phyloP scores from a whole-genome alignment of 2,113 vertebrate species.

The Monopterus albus region DNA sequence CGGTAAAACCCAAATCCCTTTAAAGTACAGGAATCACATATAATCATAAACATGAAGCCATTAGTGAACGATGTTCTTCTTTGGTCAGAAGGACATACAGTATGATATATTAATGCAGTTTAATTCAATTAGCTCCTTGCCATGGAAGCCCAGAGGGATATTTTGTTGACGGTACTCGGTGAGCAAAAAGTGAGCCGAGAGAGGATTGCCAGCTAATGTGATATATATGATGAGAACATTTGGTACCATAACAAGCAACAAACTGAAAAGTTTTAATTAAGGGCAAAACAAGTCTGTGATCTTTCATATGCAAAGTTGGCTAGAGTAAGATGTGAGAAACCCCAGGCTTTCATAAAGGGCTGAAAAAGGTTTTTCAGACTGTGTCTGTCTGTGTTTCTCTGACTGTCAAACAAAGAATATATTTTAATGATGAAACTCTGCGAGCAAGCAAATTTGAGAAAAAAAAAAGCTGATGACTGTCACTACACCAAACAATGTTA shows the following conservation, averaged over 20 bases:
- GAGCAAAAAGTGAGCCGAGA: conserved; percentile 35
- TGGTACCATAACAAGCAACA: conserved; percentile 67
- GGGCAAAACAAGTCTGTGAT: conserved; percentile 56
- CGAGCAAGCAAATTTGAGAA: conserved; percentile 22
- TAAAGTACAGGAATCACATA: conserved; percentile 68
- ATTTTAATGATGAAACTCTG: conserved; percentile 34
- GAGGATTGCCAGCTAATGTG: conserved; percentile 59
- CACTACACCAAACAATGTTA: conserved; percentile 8
- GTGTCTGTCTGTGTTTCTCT: conserved; percentile 18
- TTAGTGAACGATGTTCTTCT: conserved; percentile 55
- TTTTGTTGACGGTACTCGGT: conserved; percentile 65
- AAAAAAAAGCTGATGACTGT: conserved; percentile 9
- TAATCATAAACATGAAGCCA: conserved; percentile 72
- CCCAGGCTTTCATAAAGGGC: conserved; percentile 34
- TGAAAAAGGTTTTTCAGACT: conserved; percentile 34
- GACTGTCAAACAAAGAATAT: conserved; percentile 40
- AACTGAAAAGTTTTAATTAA: conserved; percentile 76
- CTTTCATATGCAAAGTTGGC: conserved; percentile 49
- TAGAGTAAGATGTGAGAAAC: conserved; percentile 12
- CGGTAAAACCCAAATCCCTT: conserved; percentile 66
- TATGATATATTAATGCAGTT: conserved; percentile 71
- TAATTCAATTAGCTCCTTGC: conserved; percentile 67
- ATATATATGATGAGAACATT: conserved; percentile 63
- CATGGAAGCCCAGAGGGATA: conserved; percentile 66
- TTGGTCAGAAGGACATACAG: conserved; percentile 53